Percentiles rank a stretch among this genome's conserved stretches.
phyloP scores from a whole-genome alignment of 2,113 vertebrate genomes.

The Lepus europaeus region DNA sequence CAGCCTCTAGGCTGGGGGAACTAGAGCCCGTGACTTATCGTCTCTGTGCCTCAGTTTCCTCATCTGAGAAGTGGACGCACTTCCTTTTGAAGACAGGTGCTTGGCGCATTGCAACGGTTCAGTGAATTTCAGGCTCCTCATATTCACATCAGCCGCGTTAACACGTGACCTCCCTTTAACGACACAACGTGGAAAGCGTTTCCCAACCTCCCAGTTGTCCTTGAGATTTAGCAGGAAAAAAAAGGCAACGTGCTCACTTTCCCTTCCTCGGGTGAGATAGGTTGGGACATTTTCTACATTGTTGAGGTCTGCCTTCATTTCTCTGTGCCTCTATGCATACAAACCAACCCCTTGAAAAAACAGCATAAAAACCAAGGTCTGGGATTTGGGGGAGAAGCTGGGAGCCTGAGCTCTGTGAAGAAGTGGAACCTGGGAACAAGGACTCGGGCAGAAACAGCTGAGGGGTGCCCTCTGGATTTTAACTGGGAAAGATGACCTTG shows the following conservation, averaged over 20 bases:
- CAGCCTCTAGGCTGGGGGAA: neutral
- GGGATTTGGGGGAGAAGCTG: neutral
- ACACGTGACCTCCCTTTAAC: neutral
- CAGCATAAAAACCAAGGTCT: neutral
- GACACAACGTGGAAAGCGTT: neutral
- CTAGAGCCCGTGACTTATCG: neutral
- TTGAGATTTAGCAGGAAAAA: neutral
- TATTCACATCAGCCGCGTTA: neutral
- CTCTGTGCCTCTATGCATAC: neutral
- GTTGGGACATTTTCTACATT: neutral
- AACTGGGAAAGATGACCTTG: neutral
- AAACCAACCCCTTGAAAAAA: neutral
- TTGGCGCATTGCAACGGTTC: neutral
- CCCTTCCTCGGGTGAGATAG: neutral
- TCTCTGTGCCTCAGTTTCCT: neutral
- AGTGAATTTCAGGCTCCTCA: neutral
- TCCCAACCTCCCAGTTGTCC: neutral
- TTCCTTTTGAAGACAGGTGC: neutral
- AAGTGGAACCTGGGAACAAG: neutral
- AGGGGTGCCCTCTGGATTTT: neutral
- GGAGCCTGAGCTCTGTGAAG: neutral
- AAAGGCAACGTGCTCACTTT: neutral
- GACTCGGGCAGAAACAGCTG: neutral
- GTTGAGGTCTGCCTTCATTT: constrained; percentile 41
- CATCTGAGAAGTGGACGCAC: neutral